Evolutionary conservation across 2,113 vertebrate genomes (phyloP).

Genomic region (Oncorhynchus kisutch): DNA sequence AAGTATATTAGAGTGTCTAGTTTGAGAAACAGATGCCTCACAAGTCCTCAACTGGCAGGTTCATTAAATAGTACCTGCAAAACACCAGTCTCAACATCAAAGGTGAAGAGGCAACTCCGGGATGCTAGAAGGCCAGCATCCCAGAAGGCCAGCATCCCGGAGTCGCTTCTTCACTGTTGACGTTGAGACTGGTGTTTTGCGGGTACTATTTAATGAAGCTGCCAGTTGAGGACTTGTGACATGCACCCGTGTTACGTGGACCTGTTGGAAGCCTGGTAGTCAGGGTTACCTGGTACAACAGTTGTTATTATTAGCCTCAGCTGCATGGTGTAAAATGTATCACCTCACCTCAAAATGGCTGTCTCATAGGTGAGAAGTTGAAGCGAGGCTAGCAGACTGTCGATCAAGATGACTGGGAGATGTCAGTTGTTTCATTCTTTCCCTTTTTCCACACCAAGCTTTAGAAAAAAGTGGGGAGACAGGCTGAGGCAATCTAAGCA

Average conservation of each 20-base stretch:
- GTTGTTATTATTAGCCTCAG: background rate
- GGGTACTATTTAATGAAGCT: no score
- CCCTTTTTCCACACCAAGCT: background rate
- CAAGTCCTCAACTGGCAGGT: no score
- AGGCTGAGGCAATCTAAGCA: background rate
- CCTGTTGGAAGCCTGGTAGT: background rate
- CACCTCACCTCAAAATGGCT: slow-evolving; percentile 33
- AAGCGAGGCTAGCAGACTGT: background rate
- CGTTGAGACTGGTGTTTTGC: no score
- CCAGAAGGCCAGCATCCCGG: no score
- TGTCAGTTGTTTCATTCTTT: background rate
- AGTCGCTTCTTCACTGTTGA: no score
- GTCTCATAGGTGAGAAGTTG: slow-evolving; percentile 1
- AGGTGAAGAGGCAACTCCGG: no score
- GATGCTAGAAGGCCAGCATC: no score
- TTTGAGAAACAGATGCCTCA: no score
- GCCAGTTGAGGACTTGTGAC: no score
- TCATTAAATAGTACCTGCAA: no score
- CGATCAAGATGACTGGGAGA: background rate
- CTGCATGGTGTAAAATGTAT: slow-evolving; percentile 45
- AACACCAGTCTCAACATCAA: no score
- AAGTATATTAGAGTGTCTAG: no score
- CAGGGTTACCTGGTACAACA: slow-evolving; percentile 8
- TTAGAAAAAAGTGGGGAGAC: background rate
- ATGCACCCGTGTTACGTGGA: slow-evolving; percentile 1